Evolutionary conservation across 2,888 invertebrate genomes (phyloP).

Genomic region (Eumacrocentrus americanus): DNA sequence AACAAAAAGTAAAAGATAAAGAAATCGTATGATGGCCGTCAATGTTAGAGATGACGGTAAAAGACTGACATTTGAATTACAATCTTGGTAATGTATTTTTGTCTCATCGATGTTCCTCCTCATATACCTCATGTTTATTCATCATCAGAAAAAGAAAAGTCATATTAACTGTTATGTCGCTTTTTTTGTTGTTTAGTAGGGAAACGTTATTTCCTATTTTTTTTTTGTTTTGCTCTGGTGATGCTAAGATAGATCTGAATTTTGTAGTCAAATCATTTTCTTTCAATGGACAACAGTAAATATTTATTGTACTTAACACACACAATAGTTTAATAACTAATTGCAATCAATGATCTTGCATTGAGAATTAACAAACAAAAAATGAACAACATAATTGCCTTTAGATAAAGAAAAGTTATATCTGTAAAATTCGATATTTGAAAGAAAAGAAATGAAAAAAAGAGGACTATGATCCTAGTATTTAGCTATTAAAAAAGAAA

Average conservation of each 20-base stretch:
- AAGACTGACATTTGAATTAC: constrained; percentile 29
- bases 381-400: constrained; percentile 2
- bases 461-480: constrained; percentile 22
- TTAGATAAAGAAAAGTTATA: neutral
- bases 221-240: neutral
- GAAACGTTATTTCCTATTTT: neutral
- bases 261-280: neutral
- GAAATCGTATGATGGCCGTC: constrained; percentile 10
- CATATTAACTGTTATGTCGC: neutral
- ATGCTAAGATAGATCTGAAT: neutral
- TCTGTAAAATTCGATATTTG: neutral
- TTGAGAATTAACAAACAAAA: constrained; percentile 20
- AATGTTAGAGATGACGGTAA: constrained; percentile 14
- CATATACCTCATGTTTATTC: constrained; percentile 17
- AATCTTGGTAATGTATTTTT: constrained; percentile 11
- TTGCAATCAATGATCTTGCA: constrained; percentile 17
- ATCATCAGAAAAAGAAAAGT: neutral
- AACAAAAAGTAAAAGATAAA: constrained; percentile 10
- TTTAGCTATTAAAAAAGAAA: constrained; percentile 25
- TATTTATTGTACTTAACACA: constrained; percentile 13
- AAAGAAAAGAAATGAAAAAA: constrained; percentile 7
- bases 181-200: neutral
- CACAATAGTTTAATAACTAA: neutral
- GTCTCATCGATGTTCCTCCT: constrained; percentile 13
- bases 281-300: neutral